A percentile compares a stretch with the other conserved stretches of the same genome.
phyloP scores from a whole-genome alignment of 1,140 invertebrate species.

The Drosophila trapezifrons region DNA sequence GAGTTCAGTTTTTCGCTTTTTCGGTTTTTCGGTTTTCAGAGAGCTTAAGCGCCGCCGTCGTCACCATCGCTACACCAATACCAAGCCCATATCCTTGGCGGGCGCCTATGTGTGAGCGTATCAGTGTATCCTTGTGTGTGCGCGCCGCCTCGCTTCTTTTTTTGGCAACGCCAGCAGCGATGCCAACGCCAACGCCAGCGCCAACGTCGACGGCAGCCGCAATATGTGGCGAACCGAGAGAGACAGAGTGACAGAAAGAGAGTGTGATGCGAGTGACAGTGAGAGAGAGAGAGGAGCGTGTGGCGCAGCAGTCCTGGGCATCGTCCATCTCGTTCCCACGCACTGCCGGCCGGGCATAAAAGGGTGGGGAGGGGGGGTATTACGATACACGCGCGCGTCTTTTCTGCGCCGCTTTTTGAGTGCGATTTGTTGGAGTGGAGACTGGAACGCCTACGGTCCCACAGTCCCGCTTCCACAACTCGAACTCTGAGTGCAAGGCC shows the following conservation, averaged over 20 bases:
- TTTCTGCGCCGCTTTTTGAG: conserved; percentile 52
- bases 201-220: conserved; percentile 24
- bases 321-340: conserved; percentile 21
- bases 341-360: neutral
- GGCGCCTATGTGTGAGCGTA: conserved; percentile 10
- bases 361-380: neutral
- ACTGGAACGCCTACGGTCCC: conserved; percentile 14
- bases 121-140: conserved; percentile 23
- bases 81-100: conserved; percentile 10
- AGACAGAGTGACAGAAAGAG: conserved; percentile 7
- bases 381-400: conserved; percentile 41
- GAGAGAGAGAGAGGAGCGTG: neutral
- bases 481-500: conserved; percentile 8
- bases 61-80: conserved; percentile 33
- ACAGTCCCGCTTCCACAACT: conserved; percentile 11
- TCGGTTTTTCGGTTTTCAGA: conserved; percentile 35
- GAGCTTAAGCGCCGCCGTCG: conserved; percentile 68
- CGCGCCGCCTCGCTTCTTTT: conserved; percentile 29
- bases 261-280: neutral
- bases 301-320: conserved; percentile 27
- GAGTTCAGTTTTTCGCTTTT: conserved; percentile 18
- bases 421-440: conserved; percentile 24
- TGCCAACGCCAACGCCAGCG: conserved; percentile 12
- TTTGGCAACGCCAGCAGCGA: conserved; percentile 44
- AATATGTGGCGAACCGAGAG: conserved; percentile 1